Percentiles rank a stretch among this genome's conserved stretches.
These are phyloP conservation scores for Chiridota heheva DNA, from an alignment of 35 echinoderm and acorn worm species.

Conservation along the genomic window DNA sequence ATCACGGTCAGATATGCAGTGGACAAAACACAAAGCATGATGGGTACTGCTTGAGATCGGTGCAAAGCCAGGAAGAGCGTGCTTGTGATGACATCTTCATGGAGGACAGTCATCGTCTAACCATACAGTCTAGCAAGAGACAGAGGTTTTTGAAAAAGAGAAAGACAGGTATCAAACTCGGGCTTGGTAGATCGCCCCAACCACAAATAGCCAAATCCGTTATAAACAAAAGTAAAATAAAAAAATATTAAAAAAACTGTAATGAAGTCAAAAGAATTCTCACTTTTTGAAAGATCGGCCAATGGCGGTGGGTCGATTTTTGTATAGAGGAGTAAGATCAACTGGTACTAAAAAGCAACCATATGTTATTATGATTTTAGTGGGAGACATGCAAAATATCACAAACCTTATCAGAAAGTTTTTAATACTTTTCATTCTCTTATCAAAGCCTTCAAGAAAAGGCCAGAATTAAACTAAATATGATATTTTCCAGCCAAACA, in stretches of 20 bases:
- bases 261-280: background rate
- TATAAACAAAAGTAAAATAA: background rate
- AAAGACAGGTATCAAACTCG: constrained; percentile 40
- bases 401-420: too few species aligned
- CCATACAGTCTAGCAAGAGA: constrained; percentile 42
- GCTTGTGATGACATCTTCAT: constrained; percentile 79
- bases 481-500: too few species aligned
- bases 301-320: too few species aligned
- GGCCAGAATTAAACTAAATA: too few species aligned
- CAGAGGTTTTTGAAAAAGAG: constrained; percentile 58
- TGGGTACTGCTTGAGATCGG: constrained; percentile 75
- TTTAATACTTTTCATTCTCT: too few species aligned
- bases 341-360: too few species aligned
- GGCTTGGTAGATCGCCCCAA: background rate
- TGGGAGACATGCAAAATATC: too few species aligned
- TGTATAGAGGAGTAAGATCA: too few species aligned
- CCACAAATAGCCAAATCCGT: background rate
- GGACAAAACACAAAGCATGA: constrained; percentile 49
- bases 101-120: constrained; percentile 61
- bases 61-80: constrained; percentile 52
- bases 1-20: constrained; percentile 72
- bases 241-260: background rate
- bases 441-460: too few species aligned
- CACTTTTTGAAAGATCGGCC: too few species aligned
- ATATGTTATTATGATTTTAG: too few species aligned